Evolutionary conservation across 2,113 vertebrate genomes (phyloP).

Genomic region (Natator depressus): DNA sequence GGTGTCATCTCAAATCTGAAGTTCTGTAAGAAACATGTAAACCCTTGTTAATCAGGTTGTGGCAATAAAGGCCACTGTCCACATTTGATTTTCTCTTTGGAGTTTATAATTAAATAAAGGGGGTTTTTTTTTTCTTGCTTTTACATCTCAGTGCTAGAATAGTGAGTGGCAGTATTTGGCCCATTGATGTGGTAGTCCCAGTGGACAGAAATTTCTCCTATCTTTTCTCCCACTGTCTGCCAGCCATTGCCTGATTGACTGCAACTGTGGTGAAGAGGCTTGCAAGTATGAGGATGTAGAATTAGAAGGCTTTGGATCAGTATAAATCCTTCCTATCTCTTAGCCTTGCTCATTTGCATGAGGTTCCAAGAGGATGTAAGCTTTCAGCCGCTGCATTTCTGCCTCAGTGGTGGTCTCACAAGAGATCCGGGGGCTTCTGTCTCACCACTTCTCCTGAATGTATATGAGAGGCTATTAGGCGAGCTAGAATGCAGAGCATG

Average conservation of each 20-base stretch:
- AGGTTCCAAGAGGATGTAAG: background rate
- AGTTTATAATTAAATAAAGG: background rate
- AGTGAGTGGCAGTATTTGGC: background rate
- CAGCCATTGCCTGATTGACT: background rate
- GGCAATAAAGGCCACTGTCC: background rate
- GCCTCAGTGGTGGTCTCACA: background rate
- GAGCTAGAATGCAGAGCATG: background rate
- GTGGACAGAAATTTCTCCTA: background rate
- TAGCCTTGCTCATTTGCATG: background rate
- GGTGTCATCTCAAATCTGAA: background rate
- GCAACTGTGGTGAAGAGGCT: background rate
- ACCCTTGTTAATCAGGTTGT: background rate
- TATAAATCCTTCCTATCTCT: background rate
- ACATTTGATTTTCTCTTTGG: background rate
- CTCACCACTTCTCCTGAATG: background rate
- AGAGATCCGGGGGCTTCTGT: background rate
- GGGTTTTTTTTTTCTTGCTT: background rate
- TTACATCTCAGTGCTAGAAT: background rate
- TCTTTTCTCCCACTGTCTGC: background rate
- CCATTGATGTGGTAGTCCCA: background rate
- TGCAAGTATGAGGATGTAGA: background rate
- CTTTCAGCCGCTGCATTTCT: background rate
- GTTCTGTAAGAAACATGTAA: background rate
- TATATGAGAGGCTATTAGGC: background rate
- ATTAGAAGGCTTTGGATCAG: background rate